Evolutionary conservation across 1,140 invertebrate species (phyloP).

Genomic region (Drosophila ambigua): DNA sequence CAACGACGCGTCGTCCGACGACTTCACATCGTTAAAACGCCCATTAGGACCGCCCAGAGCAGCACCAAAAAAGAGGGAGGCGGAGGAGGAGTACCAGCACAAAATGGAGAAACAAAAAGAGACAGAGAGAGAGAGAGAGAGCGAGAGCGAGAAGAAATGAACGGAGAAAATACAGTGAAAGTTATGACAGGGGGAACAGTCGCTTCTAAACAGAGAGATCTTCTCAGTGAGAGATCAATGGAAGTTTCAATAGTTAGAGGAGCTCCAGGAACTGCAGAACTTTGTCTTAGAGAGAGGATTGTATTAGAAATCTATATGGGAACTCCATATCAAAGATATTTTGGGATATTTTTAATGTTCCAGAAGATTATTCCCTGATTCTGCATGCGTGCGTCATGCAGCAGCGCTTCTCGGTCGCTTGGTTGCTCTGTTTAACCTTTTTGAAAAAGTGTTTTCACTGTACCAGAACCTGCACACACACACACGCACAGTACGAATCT

Average conservation of each 20-base stretch:
- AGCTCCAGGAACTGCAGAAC: too few relatives aligned
- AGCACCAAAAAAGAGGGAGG: conserved; percentile 11
- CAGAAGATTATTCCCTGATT: too few relatives aligned
- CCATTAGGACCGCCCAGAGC: conserved; percentile 40
- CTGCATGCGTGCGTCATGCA: too few relatives aligned
- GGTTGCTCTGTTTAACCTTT: too few relatives aligned
- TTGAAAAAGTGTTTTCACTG: conserved; percentile 1
- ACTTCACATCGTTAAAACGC: conserved; percentile 74
- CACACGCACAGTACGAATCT: conserved; percentile 16
- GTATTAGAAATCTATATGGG: too few relatives aligned
- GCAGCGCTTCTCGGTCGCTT: background rate
- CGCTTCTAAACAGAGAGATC: background rate
- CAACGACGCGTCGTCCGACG: conserved; percentile 44
- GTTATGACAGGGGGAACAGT: background rate
- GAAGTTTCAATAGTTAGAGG: too few relatives aligned
- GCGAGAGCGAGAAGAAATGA: conserved; percentile 8
- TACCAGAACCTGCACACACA: conserved; percentile 12
- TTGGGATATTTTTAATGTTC: too few relatives aligned
- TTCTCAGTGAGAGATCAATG: too few relatives aligned
- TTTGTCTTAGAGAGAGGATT: too few relatives aligned
- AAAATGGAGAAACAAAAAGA: conserved; percentile 14
- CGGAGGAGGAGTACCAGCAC: background rate
- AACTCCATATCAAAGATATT: too few relatives aligned
- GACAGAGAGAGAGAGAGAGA: background rate
- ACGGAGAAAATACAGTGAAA: conserved; percentile 15